Evolutionary conservation across 2,888 invertebrate genomes (phyloP).

Genomic region (Pomacea canaliculata): DNA sequence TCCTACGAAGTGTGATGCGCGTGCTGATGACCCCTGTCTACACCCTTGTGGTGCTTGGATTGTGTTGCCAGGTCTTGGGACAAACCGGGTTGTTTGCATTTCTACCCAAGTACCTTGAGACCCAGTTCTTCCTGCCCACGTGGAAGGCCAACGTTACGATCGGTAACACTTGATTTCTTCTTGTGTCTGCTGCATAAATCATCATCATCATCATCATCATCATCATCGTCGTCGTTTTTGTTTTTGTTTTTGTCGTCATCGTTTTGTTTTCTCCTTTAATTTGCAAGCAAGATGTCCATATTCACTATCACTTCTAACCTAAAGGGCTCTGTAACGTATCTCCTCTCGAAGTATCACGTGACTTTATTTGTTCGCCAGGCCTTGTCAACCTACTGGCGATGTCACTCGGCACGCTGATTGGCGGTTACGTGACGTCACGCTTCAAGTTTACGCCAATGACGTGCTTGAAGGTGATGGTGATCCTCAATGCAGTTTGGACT

Average conservation of each 20-base stretch:
- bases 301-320: no score
- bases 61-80: slow-evolving; percentile 40
- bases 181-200: no score
- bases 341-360: no score
- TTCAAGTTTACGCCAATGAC: slow-evolving; percentile 43
- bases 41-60: slow-evolving; percentile 36
- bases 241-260: no score
- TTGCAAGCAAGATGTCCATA: no score
- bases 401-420: slow-evolving; percentile 45
- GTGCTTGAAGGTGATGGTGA: slow-evolving; percentile 41
- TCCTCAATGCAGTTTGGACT: slow-evolving; percentile 12
- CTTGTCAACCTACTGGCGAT: slow-evolving; percentile 40
- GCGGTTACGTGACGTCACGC: slow-evolving; percentile 46
- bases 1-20: slow-evolving; percentile 39
- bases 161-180: slow-evolving; percentile 44
- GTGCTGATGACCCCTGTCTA: slow-evolving; percentile 47
- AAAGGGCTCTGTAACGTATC: no score
- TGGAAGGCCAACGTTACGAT: slow-evolving; percentile 54
- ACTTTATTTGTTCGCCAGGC: slow-evolving; percentile 35
- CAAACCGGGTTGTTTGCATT: slow-evolving; percentile 50
- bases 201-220: no score
- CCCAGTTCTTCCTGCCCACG: slow-evolving; percentile 52
- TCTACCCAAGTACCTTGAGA: slow-evolving; percentile 56
- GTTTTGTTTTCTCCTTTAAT: no score
- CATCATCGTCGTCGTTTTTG: no score